A percentile compares a stretch with the other conserved stretches of the same genome.
These are phyloP conservation scores for Micrasema minimum DNA, from an alignment of 1,140 invertebrate genomes.

Conservation along the genomic window DNA sequence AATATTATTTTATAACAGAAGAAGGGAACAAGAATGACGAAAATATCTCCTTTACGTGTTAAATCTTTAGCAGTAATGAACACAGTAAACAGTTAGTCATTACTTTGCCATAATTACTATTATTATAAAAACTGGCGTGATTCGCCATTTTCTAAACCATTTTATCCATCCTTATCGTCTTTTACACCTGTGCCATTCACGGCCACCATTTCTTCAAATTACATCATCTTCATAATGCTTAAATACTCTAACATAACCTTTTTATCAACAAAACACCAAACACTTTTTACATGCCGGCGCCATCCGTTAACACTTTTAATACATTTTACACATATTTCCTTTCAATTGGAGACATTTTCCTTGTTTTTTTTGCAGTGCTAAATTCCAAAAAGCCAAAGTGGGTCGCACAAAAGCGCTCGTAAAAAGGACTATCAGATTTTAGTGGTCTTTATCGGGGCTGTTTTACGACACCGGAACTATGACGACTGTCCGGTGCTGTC, in stretches of 20 bases:
- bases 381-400: background rate
- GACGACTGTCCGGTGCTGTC: conserved; percentile 13
- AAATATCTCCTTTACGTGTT: too few species aligned
- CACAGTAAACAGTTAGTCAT: too few species aligned
- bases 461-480: conserved; percentile 16
- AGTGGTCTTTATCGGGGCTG: background rate
- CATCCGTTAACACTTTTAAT: background rate
- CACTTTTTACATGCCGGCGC: background rate
- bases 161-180: background rate
- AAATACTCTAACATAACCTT: too few species aligned
- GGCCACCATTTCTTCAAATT: background rate
- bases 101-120: too few species aligned
- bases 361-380: conserved; percentile 13
- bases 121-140: too few species aligned
- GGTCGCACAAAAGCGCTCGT: conserved; percentile 4
- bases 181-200: background rate
- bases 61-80: too few species aligned
- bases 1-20: too few species aligned
- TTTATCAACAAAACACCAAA: background rate
- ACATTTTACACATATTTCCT: background rate
- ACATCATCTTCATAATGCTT: conserved; percentile 2
- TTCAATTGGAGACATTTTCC: background rate
- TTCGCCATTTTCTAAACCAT: background rate
- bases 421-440: conserved; percentile 20
- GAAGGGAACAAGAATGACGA: too few species aligned